Percentiles rank a stretch among this genome's conserved stretches.
phyloP scores from a whole-genome alignment of 2,797 vertebrate species.

The Acanthurus tractus region DNA sequence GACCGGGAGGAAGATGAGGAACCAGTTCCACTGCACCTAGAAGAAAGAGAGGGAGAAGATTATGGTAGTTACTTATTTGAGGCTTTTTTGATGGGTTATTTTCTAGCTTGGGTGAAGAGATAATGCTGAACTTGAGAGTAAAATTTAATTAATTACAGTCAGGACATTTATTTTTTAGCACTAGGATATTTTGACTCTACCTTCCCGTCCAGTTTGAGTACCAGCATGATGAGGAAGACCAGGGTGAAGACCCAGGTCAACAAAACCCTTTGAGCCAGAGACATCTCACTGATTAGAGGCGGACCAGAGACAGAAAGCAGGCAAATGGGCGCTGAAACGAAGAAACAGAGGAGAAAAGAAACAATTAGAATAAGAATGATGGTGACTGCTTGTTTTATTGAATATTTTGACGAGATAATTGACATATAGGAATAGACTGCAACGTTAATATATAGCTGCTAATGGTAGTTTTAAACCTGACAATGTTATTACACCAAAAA shows the following conservation, averaged over 20 bases:
- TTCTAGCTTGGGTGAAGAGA: background rate
- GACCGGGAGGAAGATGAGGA: slow-evolving; percentile 95
- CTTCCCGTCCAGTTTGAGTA: slow-evolving; percentile 96
- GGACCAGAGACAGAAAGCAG: slow-evolving; percentile 10
- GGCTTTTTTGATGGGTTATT: background rate
- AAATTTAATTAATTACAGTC: background rate
- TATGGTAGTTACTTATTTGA: background rate
- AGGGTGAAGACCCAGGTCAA: slow-evolving; percentile 96
- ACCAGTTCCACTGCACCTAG: slow-evolving; percentile 96
- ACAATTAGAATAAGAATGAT: background rate
- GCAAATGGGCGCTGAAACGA: slow-evolving; percentile 1
- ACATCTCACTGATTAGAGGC: slow-evolving; percentile 90
- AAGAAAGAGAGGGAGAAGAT: background rate
- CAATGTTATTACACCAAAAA: background rate
- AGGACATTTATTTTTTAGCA: background rate
- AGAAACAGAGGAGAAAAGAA: slow-evolving; percentile 4
- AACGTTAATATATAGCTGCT: background rate
- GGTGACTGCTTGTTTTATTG: background rate
- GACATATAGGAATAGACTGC: background rate
- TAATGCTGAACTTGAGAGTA: background rate
- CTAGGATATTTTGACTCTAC: slow-evolving; percentile 26
- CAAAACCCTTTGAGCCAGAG: slow-evolving; percentile 96
- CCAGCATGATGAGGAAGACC: slow-evolving; percentile 95
- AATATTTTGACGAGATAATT: background rate
- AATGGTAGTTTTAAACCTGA: background rate